Percentiles rank a stretch among this genome's conserved stretches.
phyloP scores from a whole-genome alignment of 2,888 invertebrate genomes.

The Gymnoscelis rufifasciata region DNA sequence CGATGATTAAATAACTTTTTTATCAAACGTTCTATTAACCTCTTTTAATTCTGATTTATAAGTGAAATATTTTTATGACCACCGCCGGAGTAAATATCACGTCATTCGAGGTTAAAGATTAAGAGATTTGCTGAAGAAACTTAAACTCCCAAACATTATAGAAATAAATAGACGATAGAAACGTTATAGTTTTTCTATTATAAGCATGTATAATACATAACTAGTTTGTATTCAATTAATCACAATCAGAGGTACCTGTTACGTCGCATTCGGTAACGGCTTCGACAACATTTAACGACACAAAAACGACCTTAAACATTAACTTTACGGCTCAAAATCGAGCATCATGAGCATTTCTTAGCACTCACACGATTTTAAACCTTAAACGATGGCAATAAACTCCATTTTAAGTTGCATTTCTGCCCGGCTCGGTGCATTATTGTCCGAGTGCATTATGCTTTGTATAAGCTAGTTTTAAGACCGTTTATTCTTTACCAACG shows the following conservation, averaged over 20 bases:
- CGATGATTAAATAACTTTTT: no score
- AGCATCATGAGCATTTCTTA: neutral
- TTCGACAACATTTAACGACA: slow-evolving; percentile 3
- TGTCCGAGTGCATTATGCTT: slow-evolving; percentile 22
- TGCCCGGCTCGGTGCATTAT: slow-evolving; percentile 26
- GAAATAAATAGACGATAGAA: no score
- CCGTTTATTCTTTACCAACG: slow-evolving; percentile 25
- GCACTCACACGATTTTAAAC: neutral
- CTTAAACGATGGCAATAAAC: slow-evolving; percentile 1
- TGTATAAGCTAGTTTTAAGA: slow-evolving; percentile 27
- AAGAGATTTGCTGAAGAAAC: no score
- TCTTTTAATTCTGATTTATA: no score
- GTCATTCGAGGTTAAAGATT: no score
- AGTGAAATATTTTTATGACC: no score
- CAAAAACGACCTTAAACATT: rapidly evolving
- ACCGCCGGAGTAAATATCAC: no score
- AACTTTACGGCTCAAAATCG: slow-evolving; percentile 11
- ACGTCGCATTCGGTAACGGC: slow-evolving; percentile 11
- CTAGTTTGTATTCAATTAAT: slow-evolving; percentile 5
- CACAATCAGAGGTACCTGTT: slow-evolving; percentile 17
- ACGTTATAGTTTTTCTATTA: neutral
- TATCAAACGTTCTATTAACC: no score
- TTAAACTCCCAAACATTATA: no score
- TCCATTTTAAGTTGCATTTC: slow-evolving; percentile 7
- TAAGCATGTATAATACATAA: neutral